Evolutionary conservation across 2,113 vertebrate species (phyloP), one percentile per base, ranked within the genome.

Genomic region (Zeus faber): DNA sequence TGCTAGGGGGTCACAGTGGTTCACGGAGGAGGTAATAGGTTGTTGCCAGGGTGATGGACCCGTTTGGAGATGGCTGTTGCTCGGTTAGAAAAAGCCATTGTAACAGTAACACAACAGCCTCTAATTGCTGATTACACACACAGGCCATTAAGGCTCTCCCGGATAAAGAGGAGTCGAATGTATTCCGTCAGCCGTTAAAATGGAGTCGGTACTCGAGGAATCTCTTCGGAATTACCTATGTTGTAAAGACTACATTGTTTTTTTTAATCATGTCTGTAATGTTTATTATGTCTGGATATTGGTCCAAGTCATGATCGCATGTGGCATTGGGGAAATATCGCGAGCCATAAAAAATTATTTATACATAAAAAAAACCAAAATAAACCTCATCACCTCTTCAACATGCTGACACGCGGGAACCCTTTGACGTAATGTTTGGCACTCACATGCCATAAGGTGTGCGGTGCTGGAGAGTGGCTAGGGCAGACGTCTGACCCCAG

Each of bases 391-490:
- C n/a, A n/a, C n/a, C n/a, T n/a, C n/a, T n/a, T n/a, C n/a, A n/a
- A n/a, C 62, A 70, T 56, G 72, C 55, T 63, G 58, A 46, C 54
- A 33, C 63, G 45, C 65, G 65, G 70, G 55, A 74, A 70, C 66
- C 53, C 60, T 69, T 51, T 62, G 45, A 46, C 8, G 29, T 44
- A 72, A 77, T 54, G 51, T 64, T 70, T 73, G 27, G 41, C 59
- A 14, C 72, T 76, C 74, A 78, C 65, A 65, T 78, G 63, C 58
- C 84, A 81, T 76, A 86, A 81, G 77, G 80, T 75, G 54, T 48
- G 41, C 65, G 17, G 13, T 43, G 74, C 54, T 58, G 73, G 70
- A 74, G 54, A 59, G 62, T 58, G 65, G 44, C 57, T 54, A 65
- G 39, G 76, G 61, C 77, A 73, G 61, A 51, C 77, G 58, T 65